Evolutionary conservation across 1,140 invertebrate genomes (phyloP).

Genomic region (Solenopsis invicta): DNA sequence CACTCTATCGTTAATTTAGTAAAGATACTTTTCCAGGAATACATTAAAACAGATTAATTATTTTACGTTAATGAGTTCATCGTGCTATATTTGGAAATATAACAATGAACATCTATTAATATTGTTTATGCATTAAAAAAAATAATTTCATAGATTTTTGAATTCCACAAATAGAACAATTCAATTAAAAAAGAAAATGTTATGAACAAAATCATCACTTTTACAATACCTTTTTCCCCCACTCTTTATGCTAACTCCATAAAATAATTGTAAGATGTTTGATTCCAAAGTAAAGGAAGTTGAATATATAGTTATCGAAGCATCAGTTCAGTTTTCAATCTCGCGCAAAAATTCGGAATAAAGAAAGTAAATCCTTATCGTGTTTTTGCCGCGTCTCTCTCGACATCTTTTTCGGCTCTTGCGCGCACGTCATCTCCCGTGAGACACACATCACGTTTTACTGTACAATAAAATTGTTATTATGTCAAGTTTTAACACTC

Average conservation of each 20-base stretch:
- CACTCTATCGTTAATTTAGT: too few relatives aligned
- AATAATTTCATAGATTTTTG: not conserved
- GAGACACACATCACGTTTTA: slow-evolving; percentile 47
- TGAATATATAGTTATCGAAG: slow-evolving; percentile 29
- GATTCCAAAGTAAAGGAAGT: not conserved
- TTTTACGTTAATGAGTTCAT: not conserved
- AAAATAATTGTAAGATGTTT: slow-evolving; percentile 11
- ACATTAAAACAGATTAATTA: not conserved
- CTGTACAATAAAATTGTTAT: slow-evolving; percentile 59
- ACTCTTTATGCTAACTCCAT: not conserved
- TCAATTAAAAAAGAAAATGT: not conserved
- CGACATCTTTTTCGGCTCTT: not conserved
- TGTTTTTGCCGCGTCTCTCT: not conserved
- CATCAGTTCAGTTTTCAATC: slow-evolving; percentile 52
- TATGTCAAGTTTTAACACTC: slow-evolving; percentile 46
- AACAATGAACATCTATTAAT: not conserved
- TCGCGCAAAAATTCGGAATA: slow-evolving; percentile 49
- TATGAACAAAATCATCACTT: too few relatives aligned
- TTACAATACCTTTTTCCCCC: not conserved
- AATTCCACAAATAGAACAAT: not conserved
- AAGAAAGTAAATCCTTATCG: slow-evolving; percentile 35
- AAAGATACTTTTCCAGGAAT: too few relatives aligned
- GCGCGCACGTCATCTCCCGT: slow-evolving; percentile 36
- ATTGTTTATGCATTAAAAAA: not conserved
- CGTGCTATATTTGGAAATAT: not conserved